A percentile compares a stretch with the other conserved stretches of the same genome.
Evolutionary conservation across 2,113 vertebrate species (phyloP).

Genomic region (Callionymus lyra): DNA sequence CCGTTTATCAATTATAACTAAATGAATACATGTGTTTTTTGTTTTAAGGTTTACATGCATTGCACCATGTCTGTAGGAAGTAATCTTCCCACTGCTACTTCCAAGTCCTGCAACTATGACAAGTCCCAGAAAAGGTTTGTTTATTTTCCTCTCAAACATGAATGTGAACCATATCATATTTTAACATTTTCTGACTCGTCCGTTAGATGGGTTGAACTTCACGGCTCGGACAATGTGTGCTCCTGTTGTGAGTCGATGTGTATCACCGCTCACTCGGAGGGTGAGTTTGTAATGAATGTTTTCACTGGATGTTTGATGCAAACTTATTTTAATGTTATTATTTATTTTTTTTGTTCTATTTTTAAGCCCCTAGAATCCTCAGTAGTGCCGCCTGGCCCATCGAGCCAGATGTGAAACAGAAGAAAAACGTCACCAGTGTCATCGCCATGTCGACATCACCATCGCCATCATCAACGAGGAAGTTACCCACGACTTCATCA

Average conservation of each 20-base stretch:
- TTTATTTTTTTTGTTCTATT: background rate
- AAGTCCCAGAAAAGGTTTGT: slow-evolving; percentile 24
- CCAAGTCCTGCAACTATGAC: slow-evolving; percentile 64
- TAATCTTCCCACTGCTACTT: slow-evolving; percentile 23
- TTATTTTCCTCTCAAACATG: background rate
- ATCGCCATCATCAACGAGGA: too few relatives aligned
- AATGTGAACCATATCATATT: background rate
- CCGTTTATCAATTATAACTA: background rate
- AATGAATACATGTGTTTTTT: background rate
- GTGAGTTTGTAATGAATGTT: slow-evolving; percentile 21
- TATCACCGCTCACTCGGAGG: slow-evolving; percentile 17
- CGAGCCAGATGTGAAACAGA: background rate
- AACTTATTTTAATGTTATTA: background rate
- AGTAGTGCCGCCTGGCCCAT: slow-evolving; percentile 28
- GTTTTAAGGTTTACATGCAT: slow-evolving; percentile 55
- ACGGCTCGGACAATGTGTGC: slow-evolving; percentile 41
- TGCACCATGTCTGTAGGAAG: slow-evolving; percentile 45
- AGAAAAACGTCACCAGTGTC: too few relatives aligned
- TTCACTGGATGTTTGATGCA: background rate
- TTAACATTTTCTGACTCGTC: background rate
- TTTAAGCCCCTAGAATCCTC: slow-evolving; percentile 28
- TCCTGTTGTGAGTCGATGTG: slow-evolving; percentile 61
- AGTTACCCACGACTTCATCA: too few relatives aligned
- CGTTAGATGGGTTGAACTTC: slow-evolving; percentile 62
- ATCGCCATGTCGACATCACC: too few relatives aligned